These are phyloP conservation scores for Notechis scutatus DNA, from an alignment of 2,113 vertebrate genomes.

Conservation along the genomic window DNA sequence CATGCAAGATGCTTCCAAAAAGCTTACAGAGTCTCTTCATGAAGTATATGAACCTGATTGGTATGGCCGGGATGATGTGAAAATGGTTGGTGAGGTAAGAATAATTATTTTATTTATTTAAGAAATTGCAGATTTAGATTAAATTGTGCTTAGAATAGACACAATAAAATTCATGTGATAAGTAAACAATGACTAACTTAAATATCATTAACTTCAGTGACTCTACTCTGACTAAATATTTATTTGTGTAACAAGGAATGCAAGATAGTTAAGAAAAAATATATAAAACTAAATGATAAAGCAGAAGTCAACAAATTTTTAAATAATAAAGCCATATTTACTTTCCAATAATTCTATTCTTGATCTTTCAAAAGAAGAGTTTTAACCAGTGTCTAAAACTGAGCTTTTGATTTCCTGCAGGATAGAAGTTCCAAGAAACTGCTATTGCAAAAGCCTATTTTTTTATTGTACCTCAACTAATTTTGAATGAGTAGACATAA, in stretches of 20 bases:
- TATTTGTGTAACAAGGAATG: not conserved
- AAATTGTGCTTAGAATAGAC: not conserved
- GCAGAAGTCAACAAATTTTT: not conserved
- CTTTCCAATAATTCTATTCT: not conserved
- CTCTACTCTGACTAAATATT: not conserved
- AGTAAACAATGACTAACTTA: not conserved
- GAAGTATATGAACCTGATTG: constrained; percentile 98
- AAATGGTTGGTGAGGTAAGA: constrained; percentile 90
- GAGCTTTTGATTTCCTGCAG: not conserved
- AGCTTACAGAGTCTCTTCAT: constrained; percentile 92
- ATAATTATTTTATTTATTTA: not conserved
- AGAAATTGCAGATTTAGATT: not conserved
- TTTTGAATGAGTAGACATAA: not conserved
- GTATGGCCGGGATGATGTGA: constrained; percentile 92
- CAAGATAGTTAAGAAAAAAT: not conserved
- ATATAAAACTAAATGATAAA: not conserved
- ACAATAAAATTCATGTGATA: not conserved
- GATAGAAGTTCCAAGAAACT: too few relatives aligned
- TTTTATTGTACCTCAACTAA: not conserved
- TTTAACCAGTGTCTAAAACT: not conserved
- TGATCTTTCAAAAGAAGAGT: not conserved
- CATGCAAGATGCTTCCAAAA: constrained; percentile 98
- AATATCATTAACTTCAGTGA: not conserved
- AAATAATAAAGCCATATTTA: not conserved
- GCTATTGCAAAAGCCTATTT: not conserved